These are phyloP conservation scores for Stomatorhinus walkeri DNA, from an alignment of 2,797 vertebrate species.

Conservation along the genomic window DNA sequence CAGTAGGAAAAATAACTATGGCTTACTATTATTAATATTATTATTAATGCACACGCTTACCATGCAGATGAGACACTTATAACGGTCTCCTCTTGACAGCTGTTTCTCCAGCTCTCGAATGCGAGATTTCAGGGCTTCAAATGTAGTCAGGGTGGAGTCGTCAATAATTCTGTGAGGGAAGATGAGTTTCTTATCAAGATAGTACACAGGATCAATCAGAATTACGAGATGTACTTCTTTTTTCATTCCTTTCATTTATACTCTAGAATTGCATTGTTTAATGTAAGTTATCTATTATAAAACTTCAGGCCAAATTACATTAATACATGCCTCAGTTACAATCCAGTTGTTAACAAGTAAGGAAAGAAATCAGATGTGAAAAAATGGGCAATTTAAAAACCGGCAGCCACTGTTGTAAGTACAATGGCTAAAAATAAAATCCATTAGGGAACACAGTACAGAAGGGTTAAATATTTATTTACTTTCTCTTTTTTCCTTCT, in stretches of 20 bases:
- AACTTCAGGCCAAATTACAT: background rate
- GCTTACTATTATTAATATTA: too few species aligned
- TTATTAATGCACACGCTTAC: slow-evolving; percentile 56
- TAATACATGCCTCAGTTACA: background rate
- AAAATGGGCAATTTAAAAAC: background rate
- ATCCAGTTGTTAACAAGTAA: background rate
- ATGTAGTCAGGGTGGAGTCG: slow-evolving; percentile 92
- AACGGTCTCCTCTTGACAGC: slow-evolving; percentile 92
- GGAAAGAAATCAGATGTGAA: background rate
- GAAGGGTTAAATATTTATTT: background rate
- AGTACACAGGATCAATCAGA: background rate
- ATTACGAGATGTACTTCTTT: background rate
- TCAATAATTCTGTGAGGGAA: slow-evolving; percentile 80
- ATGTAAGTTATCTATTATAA: background rate
- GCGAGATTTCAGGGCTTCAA: slow-evolving; percentile 97
- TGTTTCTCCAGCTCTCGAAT: slow-evolving; percentile 97
- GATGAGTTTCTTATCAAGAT: background rate
- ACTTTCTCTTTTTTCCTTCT: background rate
- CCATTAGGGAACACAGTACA: background rate
- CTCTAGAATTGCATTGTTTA: background rate
- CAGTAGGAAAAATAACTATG: background rate
- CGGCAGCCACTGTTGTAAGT: background rate
- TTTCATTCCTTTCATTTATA: background rate
- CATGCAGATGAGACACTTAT: slow-evolving; percentile 99
- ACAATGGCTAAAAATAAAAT: background rate